Percentiles rank a stretch among this genome's conserved stretches.
Conservation (phyloP, 2,888 invertebrate species). For the Callyntrura guangdongensis region DNA sequence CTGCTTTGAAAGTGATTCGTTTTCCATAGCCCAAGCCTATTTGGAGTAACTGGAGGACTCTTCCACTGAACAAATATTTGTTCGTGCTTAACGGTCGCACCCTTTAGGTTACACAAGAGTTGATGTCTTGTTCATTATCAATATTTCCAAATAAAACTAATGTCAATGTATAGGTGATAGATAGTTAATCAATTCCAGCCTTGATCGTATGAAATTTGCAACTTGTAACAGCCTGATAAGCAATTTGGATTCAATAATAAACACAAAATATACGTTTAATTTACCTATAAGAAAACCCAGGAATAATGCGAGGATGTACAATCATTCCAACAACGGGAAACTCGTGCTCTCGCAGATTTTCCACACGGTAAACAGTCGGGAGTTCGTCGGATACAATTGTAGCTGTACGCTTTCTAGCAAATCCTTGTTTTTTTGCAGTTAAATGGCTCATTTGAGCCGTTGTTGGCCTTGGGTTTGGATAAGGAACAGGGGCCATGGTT, state of each 20-base stretch:
- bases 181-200: too few relatives aligned
- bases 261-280: too few relatives aligned
- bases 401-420: conserved; percentile 75
- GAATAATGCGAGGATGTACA: conserved; percentile 90
- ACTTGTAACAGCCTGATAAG: too few relatives aligned
- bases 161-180: too few relatives aligned
- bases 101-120: too few relatives aligned
- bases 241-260: too few relatives aligned
- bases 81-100: conserved; percentile 89
- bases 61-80: conserved; percentile 89
- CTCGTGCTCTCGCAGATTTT: conserved; percentile 89
- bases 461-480: conserved; percentile 62
- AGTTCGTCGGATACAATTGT: conserved; percentile 87
- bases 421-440: conserved; percentile 57
- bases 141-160: too few relatives aligned
- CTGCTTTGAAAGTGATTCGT: conserved; percentile 90
- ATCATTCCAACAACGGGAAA: conserved; percentile 91
- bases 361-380: conserved; percentile 89
- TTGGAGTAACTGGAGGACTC: conserved; percentile 89
- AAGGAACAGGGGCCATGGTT: conserved; percentile 32
- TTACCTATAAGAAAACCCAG: conserved; percentile 90
- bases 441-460: conserved; percentile 37
- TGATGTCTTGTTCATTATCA: too few relatives aligned
- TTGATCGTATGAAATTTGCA: too few relatives aligned
- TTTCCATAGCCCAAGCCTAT: conserved; percentile 92